These are phyloP conservation scores for Rhyacichthys aspro DNA, from an alignment of 2,797 vertebrate species.

Conservation along the genomic window DNA sequence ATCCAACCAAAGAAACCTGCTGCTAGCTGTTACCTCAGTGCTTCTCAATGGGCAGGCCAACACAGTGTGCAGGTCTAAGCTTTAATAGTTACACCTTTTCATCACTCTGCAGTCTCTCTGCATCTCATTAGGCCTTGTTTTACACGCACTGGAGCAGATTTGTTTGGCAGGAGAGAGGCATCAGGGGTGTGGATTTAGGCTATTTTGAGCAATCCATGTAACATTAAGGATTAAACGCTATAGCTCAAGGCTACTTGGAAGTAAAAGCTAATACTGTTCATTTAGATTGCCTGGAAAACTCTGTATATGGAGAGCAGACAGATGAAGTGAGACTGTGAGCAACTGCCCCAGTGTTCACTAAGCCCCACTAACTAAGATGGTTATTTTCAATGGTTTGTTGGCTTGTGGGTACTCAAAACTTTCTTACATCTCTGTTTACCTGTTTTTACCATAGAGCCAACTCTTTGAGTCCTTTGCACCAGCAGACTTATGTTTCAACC, in stretches of 20 bases:
- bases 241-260: constrained; percentile 63
- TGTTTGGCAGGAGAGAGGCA: constrained; percentile 29
- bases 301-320: constrained; percentile 31
- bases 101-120: constrained; percentile 28
- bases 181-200: constrained; percentile 53
- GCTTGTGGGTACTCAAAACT: too few relatives aligned
- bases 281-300: constrained; percentile 33
- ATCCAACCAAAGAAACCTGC: constrained; percentile 41
- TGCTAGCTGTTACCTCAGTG: constrained; percentile 17
- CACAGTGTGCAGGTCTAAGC: constrained; percentile 51
- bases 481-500: too few relatives aligned
- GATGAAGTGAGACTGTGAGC: constrained; percentile 29
- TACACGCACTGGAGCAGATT: constrained; percentile 36
- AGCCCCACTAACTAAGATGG: too few relatives aligned
- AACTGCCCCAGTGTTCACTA: constrained; percentile 9
- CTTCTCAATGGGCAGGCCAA: constrained; percentile 23
- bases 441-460: too few relatives aligned
- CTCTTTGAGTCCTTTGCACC: too few relatives aligned
- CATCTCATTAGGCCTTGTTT: constrained; percentile 35
- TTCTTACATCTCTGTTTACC: too few relatives aligned
- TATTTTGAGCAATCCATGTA: constrained; percentile 70
- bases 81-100: constrained; percentile 32
- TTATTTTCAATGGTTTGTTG: too few relatives aligned
- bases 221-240: constrained; percentile 71
- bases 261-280: constrained; percentile 41